Percentiles rank a stretch among this genome's conserved stretches.
Conservation (phyloP, 1,140 invertebrate genomes). For the Ganaspis sp. region DNA sequence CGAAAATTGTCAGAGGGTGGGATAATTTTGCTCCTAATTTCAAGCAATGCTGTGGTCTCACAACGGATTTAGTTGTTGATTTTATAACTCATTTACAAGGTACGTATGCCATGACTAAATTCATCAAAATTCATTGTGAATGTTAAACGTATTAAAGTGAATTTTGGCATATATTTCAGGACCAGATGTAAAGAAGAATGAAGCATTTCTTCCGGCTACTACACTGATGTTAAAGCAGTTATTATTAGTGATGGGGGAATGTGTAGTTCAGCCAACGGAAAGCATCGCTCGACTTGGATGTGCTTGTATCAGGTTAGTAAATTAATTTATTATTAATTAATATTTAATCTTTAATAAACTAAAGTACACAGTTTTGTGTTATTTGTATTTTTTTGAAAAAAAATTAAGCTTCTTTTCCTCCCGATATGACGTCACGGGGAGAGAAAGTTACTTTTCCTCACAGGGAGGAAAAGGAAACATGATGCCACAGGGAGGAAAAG, state of each 20-base stretch:
- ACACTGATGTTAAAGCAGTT: slow-evolving; percentile 91
- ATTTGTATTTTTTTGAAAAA: slow-evolving; percentile 33
- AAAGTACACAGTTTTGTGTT: too few species aligned
- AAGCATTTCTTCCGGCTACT: slow-evolving; percentile 75
- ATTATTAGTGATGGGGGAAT: slow-evolving; percentile 91
- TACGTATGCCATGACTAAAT: too few species aligned
- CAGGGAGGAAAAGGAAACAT: too few species aligned
- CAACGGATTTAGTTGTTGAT: slow-evolving; percentile 93
- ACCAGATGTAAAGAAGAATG: slow-evolving; percentile 63
- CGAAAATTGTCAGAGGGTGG: slow-evolving; percentile 82
- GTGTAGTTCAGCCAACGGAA: slow-evolving; percentile 91
- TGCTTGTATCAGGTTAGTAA: slow-evolving; percentile 86
- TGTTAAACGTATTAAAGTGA: too few species aligned
- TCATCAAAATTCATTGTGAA: too few species aligned
- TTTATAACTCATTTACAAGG: slow-evolving; percentile 82
- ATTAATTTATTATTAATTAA: slow-evolving; percentile 38
- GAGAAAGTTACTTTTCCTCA: too few species aligned
- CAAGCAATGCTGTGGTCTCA: slow-evolving; percentile 94
- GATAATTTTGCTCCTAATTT: slow-evolving; percentile 89
- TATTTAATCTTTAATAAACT: too few species aligned
- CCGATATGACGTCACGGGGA: too few species aligned
- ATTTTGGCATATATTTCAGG: slow-evolving; percentile 54
- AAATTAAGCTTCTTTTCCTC: too few species aligned
- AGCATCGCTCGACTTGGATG: slow-evolving; percentile 92
- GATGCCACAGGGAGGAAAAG: too few species aligned